phyloP scores from a whole-genome alignment of 1,140 invertebrate species.

The Ceratina calcarata region DNA sequence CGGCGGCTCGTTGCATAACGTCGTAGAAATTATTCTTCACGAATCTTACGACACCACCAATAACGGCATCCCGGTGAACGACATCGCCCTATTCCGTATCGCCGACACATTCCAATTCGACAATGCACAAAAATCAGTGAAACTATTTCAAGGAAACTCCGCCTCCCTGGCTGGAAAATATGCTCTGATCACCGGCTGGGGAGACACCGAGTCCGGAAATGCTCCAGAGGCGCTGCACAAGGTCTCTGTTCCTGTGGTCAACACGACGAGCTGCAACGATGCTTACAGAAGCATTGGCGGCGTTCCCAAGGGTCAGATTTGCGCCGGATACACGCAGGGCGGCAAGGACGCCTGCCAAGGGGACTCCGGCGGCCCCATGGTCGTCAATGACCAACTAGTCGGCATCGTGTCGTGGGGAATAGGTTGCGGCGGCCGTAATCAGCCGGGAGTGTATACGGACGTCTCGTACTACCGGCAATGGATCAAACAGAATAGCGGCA shows the following conservation, averaged over 20 bases:
- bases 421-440: conserved; percentile 79
- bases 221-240: conserved; percentile 57
- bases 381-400: conserved; percentile 68
- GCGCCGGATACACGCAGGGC: conserved; percentile 84
- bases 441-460: conserved; percentile 82
- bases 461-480: conserved; percentile 77
- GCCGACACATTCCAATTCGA: background rate
- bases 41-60: conserved; percentile 34
- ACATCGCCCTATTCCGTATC: conserved; percentile 60
- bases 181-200: conserved; percentile 73
- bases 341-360: conserved; percentile 87
- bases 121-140: background rate
- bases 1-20: conserved; percentile 52
- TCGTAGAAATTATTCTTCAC: conserved; percentile 48
- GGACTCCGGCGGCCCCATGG: conserved; percentile 78
- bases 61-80: conserved; percentile 55
- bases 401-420: conserved; percentile 84
- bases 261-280: conserved; percentile 66
- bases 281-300: conserved; percentile 69
- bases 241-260: conserved; percentile 75
- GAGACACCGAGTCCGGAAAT: conserved; percentile 54
- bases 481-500: conserved; percentile 61
- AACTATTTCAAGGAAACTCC: background rate
- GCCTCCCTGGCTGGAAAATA: background rate
- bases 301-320: conserved; percentile 86